Percentiles rank a stretch among this genome's conserved stretches.
These are phyloP conservation scores for Clytia hemisphaerica DNA, from an alignment of 30 jellyfish, hydroid and myxozoan genomes.

Conservation along the genomic window DNA sequence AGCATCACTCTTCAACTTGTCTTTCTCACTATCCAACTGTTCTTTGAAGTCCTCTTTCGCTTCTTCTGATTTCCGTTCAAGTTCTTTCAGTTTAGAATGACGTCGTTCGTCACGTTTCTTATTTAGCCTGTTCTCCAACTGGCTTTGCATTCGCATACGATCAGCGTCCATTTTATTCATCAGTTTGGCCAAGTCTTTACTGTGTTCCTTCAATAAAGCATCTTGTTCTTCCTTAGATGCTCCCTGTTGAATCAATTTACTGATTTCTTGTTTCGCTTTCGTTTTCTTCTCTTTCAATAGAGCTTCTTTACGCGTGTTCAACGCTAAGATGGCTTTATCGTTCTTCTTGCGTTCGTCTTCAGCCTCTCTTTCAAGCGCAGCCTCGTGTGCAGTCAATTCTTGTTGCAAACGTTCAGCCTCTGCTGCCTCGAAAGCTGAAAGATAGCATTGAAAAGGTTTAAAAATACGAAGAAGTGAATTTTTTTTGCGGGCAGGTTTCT, in stretches of 20 bases:
- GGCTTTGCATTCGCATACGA: conserved; percentile 95
- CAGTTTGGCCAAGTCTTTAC: conserved; percentile 86
- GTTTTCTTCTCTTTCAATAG: conserved; percentile 70
- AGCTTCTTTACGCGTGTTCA: conserved; percentile 83
- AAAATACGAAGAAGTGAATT: too few species aligned
- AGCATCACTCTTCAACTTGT: conserved; percentile 60
- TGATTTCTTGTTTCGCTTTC: conserved; percentile 85
- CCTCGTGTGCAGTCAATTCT: conserved; percentile 55
- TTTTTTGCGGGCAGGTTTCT: too few species aligned
- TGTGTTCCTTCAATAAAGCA: conserved; percentile 73
- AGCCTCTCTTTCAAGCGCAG: conserved; percentile 60
- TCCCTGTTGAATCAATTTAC: conserved; percentile 74
- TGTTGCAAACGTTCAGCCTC: conserved; percentile 65
- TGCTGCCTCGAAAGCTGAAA: conserved; percentile 67
- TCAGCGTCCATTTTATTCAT: conserved; percentile 97
- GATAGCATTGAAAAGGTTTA: background rate
- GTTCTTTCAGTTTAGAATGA: conserved; percentile 62
- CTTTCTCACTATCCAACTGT: conserved; percentile 60
- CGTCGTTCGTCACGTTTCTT: conserved; percentile 78
- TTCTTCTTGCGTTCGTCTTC: conserved; percentile 71
- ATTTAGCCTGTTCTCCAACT: conserved; percentile 57
- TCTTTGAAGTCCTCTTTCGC: conserved; percentile 61
- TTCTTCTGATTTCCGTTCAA: conserved; percentile 65
- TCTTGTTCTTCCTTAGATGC: conserved; percentile 88
- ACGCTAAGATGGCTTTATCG: conserved; percentile 75